These are phyloP conservation scores for Anoncus sp. DNA, from an alignment of 2,888 invertebrate species.

Conservation along the genomic window DNA sequence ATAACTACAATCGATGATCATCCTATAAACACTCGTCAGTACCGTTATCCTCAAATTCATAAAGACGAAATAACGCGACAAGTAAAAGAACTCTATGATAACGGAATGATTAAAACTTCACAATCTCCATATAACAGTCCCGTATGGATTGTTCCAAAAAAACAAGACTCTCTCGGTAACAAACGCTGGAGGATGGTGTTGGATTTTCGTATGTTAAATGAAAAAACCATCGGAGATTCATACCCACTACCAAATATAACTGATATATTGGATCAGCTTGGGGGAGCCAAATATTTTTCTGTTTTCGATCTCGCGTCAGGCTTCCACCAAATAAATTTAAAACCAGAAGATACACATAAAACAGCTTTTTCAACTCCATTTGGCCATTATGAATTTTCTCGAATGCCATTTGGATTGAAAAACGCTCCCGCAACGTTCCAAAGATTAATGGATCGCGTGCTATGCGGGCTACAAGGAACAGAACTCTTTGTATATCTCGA, in stretches of 20 bases:
- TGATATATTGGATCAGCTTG: conserved; percentile 78
- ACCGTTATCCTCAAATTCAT: conserved; percentile 10
- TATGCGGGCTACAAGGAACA: conserved; percentile 63
- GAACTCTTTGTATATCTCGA: conserved; percentile 49
- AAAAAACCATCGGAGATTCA: conserved; percentile 43
- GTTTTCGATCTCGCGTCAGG: conserved; percentile 79
- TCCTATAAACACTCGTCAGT: conserved; percentile 27
- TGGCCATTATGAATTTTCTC: conserved; percentile 77
- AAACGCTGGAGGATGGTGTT: conserved; percentile 30
- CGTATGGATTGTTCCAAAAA: conserved; percentile 40
- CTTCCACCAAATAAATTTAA: conserved; percentile 78
- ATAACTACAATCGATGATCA: conserved; percentile 20
- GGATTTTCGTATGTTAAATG: conserved; percentile 30
- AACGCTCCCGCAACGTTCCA: conserved; percentile 81
- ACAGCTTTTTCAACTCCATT: conserved; percentile 77
- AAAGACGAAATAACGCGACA: conserved; percentile 30
- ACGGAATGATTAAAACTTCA: conserved; percentile 9
- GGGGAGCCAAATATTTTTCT: conserved; percentile 77
- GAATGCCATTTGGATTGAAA: conserved; percentile 80
- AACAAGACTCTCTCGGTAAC: conserved; percentile 18
- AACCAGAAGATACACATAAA: conserved; percentile 73
- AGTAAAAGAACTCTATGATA: conserved; percentile 9
- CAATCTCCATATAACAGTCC: conserved; percentile 25
- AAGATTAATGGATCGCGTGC: conserved; percentile 77
- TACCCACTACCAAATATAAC: conserved; percentile 78